Percentiles rank a stretch among this genome's conserved stretches.
These are phyloP conservation scores for Argyrosomus japonicus DNA, from an alignment of 2,113 vertebrate species.

Conservation along the genomic window DNA sequence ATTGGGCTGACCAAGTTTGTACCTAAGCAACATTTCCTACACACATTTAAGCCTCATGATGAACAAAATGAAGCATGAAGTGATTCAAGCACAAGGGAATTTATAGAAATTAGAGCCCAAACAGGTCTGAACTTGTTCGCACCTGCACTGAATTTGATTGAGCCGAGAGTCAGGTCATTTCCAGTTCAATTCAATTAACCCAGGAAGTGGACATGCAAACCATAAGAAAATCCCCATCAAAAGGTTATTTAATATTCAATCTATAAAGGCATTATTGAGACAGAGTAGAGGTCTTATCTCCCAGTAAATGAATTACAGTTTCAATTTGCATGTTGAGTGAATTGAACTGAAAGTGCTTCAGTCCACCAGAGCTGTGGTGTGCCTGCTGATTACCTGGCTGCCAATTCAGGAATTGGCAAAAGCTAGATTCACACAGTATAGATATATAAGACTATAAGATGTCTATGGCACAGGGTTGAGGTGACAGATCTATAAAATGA, in stretches of 20 bases:
- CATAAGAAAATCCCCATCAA: slow-evolving; percentile 51
- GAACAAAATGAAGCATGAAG: neutral
- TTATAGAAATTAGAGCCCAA: slow-evolving; percentile 8
- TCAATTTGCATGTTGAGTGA: slow-evolving; percentile 80
- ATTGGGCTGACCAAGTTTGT: neutral
- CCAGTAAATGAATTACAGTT: slow-evolving; percentile 77
- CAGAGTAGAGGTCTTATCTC: slow-evolving; percentile 70
- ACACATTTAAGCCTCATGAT: neutral
- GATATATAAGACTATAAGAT: neutral
- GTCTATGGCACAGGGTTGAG: neutral
- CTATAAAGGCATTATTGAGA: slow-evolving; percentile 72
- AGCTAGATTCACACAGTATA: slow-evolving; percentile 31
- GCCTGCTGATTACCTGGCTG: slow-evolving; percentile 60
- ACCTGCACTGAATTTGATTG: slow-evolving; percentile 16
- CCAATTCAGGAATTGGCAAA: slow-evolving; percentile 41
- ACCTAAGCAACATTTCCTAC: neutral
- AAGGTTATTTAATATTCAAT: slow-evolving; percentile 71
- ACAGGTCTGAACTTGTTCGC: neutral
- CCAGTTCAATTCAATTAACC: slow-evolving; percentile 56
- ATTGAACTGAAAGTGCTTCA: slow-evolving; percentile 64
- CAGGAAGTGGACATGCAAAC: slow-evolving; percentile 56
- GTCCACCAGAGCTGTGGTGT: slow-evolving; percentile 53
- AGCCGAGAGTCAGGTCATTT: slow-evolving; percentile 20
- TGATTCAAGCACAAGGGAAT: neutral
- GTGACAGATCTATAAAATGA: neutral